Conservation (phyloP, 2,113 vertebrate genomes). For the Rostratula benghalensis region DNA sequence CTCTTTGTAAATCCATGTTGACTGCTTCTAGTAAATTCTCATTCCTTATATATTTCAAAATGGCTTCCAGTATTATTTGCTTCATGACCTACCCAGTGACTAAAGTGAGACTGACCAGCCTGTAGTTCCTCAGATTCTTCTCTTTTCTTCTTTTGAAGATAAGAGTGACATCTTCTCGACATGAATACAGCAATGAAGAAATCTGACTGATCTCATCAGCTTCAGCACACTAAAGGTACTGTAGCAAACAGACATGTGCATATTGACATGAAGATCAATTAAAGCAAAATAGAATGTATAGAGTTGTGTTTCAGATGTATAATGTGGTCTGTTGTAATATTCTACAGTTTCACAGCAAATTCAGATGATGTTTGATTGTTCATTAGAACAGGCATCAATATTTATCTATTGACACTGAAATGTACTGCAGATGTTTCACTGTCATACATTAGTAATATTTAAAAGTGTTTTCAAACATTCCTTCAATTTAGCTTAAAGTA, state of each 20-base stretch:
- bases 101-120: background rate
- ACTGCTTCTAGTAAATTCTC: background rate
- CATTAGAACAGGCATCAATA: background rate
- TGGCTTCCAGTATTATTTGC: background rate
- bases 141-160: background rate
- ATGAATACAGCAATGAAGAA: background rate
- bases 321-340: background rate
- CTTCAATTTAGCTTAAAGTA: background rate
- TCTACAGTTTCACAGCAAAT: background rate
- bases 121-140: background rate
- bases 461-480: background rate
- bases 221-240: background rate
- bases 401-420: background rate
- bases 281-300: background rate
- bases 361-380: background rate
- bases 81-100: background rate
- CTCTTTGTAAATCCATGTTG: background rate
- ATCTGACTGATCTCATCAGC: background rate
- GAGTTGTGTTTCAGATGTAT: background rate
- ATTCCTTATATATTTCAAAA: background rate
- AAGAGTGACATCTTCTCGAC: background rate
- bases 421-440: background rate
- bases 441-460: background rate
- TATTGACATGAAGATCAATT: background rate
- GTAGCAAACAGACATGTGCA: background rate